Evolutionary conservation across 2,113 vertebrate species (phyloP), one percentile per base, ranked within the genome.

Genomic region (Oophaga pumilio): DNA sequence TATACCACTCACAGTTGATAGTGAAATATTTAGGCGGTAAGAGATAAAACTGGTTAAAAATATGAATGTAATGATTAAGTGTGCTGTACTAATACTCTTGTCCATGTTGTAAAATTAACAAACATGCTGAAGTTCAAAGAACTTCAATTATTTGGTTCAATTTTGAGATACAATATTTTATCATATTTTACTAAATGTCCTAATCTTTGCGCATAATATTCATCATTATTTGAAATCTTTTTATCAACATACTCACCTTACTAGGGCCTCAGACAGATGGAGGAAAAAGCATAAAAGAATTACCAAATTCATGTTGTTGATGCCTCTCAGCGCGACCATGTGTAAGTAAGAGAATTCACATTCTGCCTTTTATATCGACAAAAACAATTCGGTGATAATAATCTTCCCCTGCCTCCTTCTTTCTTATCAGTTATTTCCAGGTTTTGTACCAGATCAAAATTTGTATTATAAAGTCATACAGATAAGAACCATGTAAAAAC

Each of bases 261-360:
- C 81, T 68, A 87, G 4, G 17, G 87, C 90, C 84, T 89, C 89
- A 49, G 89, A 91, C 33, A 90, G 77, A 33, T 85, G 68, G 4
- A 92, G 85, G 50, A 49, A 88, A 87, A 90, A 6, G 56, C 89
- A 81, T 24, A 84, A 56, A 60, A 90, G 81, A 22, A 87, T 64
- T 49, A 91, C 28, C 33, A 60, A 81, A 77, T 90, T 91, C 91
- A 89, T 87, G 43, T 81, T 87, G 43, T 81, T 76, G 85, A 52
- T 49, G 13, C 28, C 49, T 76, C 64, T 20, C 59, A 33, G 24
- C 13, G 14, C 18, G 26, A 24, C n/a, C 26, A 53, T 60, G 52
- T 33, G 20, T 33, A 4, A 14, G 68, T 52, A 56, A 62, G 69
- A 52, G 28, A 57, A 26, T 60, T 59, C 20, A 59, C 2, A 62